Evolutionary conservation across 1,140 invertebrate genomes (phyloP).

Genomic region (Anthonomus grandis): DNA sequence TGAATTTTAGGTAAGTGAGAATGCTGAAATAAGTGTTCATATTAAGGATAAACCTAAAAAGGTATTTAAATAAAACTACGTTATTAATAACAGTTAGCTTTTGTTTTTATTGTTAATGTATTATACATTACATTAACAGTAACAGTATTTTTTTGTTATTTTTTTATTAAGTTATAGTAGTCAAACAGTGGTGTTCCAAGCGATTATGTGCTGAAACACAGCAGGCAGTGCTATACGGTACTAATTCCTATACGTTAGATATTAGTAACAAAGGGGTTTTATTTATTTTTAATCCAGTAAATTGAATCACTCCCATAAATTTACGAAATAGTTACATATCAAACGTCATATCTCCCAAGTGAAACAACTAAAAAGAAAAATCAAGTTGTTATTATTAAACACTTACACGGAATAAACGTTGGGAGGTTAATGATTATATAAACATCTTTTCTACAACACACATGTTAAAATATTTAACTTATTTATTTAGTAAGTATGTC

Average conservation of each 20-base stretch:
- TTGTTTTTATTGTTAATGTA: constrained; percentile 31
- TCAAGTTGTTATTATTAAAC: no score
- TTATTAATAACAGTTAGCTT: constrained; percentile 34
- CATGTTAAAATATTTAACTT: background rate
- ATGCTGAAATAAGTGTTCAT: no score
- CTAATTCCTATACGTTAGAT: constrained; percentile 30
- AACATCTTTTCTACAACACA: constrained; percentile 11
- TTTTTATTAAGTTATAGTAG: constrained; percentile 43
- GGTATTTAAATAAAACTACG: constrained; percentile 21
- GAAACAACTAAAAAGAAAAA: no score
- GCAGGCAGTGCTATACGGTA: constrained; percentile 50
- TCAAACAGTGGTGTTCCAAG: constrained; percentile 48
- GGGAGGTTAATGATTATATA: no score
- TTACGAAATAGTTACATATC: no score
- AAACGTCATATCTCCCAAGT: no score
- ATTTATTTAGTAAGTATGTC: background rate
- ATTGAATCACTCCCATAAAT: no score
- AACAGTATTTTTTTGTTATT: constrained; percentile 41
- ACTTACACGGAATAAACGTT: no score
- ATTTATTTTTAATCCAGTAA: no score
- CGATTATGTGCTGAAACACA: constrained; percentile 49
- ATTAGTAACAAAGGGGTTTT: constrained; percentile 29
- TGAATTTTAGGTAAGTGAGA: no score
- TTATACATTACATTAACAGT: constrained; percentile 36
- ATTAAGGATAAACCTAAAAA: no score